phyloP scores from a whole-genome alignment of 2,113 vertebrate species.

The Caretta caretta region DNA sequence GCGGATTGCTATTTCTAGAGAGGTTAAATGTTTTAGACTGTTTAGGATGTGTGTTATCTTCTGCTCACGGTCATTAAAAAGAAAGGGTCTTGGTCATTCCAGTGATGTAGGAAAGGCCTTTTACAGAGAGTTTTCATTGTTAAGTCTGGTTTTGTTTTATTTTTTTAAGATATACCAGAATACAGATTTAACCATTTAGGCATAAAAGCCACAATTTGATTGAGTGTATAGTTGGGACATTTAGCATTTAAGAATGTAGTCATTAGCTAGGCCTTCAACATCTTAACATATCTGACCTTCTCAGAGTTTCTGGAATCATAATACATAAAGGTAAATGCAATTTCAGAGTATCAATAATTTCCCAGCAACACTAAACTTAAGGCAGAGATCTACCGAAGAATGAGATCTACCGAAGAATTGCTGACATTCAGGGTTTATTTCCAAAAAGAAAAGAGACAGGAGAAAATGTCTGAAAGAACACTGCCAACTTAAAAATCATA shows the following conservation, averaged over 20 bases:
- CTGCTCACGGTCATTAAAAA: neutral
- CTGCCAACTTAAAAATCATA: neutral
- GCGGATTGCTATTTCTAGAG: neutral
- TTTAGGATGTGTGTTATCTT: neutral
- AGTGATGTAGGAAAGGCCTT: neutral
- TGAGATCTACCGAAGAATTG: neutral
- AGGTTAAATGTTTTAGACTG: neutral
- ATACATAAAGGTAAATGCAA: neutral
- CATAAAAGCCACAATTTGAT: neutral
- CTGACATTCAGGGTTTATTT: neutral
- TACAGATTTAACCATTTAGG: neutral
- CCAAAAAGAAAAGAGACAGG: neutral
- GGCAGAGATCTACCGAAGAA: neutral
- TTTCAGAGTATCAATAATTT: neutral
- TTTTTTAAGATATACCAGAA: neutral
- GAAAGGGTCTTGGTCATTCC: neutral
- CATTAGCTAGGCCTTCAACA: neutral
- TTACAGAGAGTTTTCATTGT: neutral
- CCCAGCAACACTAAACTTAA: neutral
- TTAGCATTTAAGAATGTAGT: neutral
- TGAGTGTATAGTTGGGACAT: neutral
- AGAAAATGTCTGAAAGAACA: neutral
- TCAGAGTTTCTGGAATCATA: neutral
- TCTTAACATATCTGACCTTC: too few relatives aligned
- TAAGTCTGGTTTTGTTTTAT: neutral